phyloP scores from a whole-genome alignment of 2,888 invertebrate genomes.

The Sepiola atlantica region DNA sequence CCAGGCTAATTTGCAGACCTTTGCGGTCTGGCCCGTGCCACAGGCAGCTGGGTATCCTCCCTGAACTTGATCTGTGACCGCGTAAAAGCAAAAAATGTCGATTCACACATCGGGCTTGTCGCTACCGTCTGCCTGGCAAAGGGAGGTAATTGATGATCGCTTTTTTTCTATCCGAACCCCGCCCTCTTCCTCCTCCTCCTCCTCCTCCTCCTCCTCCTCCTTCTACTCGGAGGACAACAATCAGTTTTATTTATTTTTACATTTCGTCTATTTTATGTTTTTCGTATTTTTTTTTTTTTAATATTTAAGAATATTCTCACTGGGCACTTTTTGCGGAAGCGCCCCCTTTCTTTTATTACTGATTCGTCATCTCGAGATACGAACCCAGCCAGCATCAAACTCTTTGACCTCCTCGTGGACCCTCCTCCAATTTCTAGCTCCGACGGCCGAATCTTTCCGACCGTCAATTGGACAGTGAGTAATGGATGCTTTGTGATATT shows the following conservation, averaged over 20 bases:
- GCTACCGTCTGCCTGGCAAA: background rate
- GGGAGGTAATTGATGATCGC: background rate
- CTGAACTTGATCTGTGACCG: conserved; percentile 15
- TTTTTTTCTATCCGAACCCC: background rate
- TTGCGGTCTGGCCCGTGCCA: background rate
- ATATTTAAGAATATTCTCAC: background rate
- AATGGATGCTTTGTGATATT: background rate
- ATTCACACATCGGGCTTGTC: background rate
- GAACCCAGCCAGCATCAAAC: background rate
- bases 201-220: too few species aligned
- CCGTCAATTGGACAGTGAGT: conserved; percentile 15
- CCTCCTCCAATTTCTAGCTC: background rate
- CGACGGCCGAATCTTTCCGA: background rate
- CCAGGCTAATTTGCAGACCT: background rate
- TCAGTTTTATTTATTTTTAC: background rate
- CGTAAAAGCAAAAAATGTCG: background rate
- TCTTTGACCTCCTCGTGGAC: background rate
- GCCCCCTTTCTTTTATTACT: background rate
- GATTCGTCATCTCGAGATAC: background rate
- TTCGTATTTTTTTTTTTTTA: background rate
- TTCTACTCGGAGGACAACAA: too few species aligned
- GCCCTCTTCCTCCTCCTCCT: too few species aligned
- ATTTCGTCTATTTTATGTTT: background rate
- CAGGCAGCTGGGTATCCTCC: background rate
- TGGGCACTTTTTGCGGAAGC: background rate